These are phyloP conservation scores for Glareola pratincola DNA, from an alignment of 2,113 vertebrate species.

Conservation along the genomic window DNA sequence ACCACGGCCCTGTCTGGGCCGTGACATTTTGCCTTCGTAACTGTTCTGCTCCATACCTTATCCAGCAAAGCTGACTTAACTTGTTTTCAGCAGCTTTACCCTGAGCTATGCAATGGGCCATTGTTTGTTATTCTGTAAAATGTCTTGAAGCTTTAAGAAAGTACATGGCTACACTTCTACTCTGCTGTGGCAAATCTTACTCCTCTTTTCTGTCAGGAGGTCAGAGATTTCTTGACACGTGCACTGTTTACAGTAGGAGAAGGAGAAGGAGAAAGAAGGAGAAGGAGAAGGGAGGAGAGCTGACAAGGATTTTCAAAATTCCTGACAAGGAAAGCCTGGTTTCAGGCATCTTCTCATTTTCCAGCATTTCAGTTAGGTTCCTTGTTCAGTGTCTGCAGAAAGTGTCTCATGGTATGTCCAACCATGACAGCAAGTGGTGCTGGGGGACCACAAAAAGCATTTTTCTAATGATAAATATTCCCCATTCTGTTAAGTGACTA, in stretches of 20 bases:
- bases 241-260: not conserved
- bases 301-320: too few relatives aligned
- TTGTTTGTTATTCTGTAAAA: not conserved
- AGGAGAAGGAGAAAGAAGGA: not conserved
- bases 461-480: not conserved
- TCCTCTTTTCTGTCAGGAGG: not conserved
- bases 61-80: not conserved
- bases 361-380: not conserved
- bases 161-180: not conserved
- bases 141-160: not conserved
- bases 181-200: not conserved
- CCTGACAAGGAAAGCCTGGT: not conserved
- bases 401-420: not conserved
- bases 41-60: not conserved
- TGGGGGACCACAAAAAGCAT: not conserved
- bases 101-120: not conserved
- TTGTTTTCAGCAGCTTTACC: not conserved
- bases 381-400: not conserved
- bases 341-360: not conserved
- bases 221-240: not conserved
- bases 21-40: not conserved
- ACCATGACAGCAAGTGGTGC: not conserved
- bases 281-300: too few relatives aligned
- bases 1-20: fast-evolving
- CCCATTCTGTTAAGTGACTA: not conserved